Evolutionary conservation across 30 jellyfish, hydroid and myxozoan species (phyloP).

Genomic region (Sanderia malayensis): DNA sequence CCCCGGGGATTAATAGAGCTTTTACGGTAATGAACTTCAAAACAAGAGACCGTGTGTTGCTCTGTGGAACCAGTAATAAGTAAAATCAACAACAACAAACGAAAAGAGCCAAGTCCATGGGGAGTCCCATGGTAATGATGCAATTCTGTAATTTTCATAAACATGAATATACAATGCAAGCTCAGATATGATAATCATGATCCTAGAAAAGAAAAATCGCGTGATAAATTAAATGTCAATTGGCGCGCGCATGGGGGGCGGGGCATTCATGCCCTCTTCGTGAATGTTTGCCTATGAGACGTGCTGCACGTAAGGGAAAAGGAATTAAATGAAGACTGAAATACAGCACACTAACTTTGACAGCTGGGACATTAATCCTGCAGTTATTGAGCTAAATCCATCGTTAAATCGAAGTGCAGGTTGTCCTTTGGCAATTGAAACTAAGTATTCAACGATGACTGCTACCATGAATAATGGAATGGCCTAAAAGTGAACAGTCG

Average conservation of each 20-base stretch:
- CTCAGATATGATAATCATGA: conserved; percentile 33
- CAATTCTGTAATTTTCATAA: conserved; percentile 56
- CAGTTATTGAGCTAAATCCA: conserved; percentile 56
- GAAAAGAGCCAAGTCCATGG: conserved; percentile 72
- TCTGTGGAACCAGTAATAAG: conserved; percentile 81
- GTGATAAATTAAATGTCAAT: too few species aligned
- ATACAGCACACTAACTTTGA: conserved; percentile 49
- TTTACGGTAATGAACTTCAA: too few species aligned
- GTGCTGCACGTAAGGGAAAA: too few species aligned
- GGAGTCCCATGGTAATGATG: conserved; percentile 81
- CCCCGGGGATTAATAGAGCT: too few species aligned
- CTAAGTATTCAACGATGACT: conserved; percentile 54
- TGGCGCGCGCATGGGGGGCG: too few species aligned
- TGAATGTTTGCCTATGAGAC: too few species aligned
- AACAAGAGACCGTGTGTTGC: conserved; percentile 92
- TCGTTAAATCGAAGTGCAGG: conserved; percentile 48
- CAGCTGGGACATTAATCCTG: conserved; percentile 66
- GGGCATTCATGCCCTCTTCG: too few species aligned
- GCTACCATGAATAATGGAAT: conserved; percentile 66
- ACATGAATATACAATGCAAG: conserved; percentile 44
- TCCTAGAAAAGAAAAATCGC: conserved; percentile 31
- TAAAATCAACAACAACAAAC: conserved; percentile 57
- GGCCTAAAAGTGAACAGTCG: conserved; percentile 75
- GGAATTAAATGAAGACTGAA: too few species aligned
- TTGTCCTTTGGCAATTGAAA: conserved; percentile 46